These are phyloP conservation scores for Myotis daubentonii DNA, from an alignment of 2,797 vertebrate species.

Conservation along the genomic window DNA sequence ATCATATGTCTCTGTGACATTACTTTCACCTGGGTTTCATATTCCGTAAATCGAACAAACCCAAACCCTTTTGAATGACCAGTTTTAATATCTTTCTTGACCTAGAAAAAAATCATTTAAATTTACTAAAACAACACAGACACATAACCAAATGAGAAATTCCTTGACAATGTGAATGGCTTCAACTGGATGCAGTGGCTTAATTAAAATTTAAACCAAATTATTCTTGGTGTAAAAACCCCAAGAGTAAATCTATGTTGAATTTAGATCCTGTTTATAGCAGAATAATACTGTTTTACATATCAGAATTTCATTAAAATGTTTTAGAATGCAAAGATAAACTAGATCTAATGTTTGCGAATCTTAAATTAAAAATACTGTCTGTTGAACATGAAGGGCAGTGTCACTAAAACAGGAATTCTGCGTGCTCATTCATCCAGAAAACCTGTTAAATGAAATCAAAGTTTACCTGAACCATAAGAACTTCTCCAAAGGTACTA, in stretches of 20 bases:
- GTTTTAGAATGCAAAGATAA: constrained; percentile 14
- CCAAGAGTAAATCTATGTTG: neutral
- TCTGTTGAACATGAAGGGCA: neutral
- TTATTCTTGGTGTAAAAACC: neutral
- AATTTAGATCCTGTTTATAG: neutral
- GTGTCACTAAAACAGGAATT: neutral
- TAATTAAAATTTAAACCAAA: neutral
- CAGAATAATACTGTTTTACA: neutral
- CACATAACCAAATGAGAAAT: neutral
- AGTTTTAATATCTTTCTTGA: constrained; percentile 97
- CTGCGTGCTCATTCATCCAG: neutral
- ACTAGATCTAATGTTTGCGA: neutral
- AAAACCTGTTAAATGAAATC: neutral
- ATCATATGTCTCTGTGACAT: constrained; percentile 99
- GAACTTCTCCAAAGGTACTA: constrained; percentile 97
- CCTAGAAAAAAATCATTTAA: constrained; percentile 84
- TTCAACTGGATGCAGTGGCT: neutral
- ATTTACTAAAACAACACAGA: constrained; percentile 2
- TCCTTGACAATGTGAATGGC: neutral
- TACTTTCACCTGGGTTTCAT: constrained; percentile 98
- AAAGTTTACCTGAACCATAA: constrained; percentile 97
- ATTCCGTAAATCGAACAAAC: constrained; percentile 98
- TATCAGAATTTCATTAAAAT: neutral
- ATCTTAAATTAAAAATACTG: neutral
- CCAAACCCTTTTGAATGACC: constrained; percentile 99